Conservation (phyloP, 2,113 vertebrate species). For the Gymnobelideus leadbeateri region DNA sequence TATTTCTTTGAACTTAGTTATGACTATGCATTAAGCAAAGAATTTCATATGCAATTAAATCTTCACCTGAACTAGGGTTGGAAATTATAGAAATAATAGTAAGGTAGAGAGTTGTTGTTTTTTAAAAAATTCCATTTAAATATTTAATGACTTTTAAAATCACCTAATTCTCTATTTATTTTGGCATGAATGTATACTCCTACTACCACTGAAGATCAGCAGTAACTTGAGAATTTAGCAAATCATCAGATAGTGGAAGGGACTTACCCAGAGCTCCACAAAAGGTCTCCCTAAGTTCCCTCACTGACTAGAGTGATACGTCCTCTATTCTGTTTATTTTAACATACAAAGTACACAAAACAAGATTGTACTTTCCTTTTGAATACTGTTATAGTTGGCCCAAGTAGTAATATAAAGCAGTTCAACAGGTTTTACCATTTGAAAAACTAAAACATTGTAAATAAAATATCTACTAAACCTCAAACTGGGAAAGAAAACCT, state of each 20-base stretch:
- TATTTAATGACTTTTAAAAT: constrained; percentile 46
- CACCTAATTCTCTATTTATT: not conserved
- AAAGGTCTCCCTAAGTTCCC: not conserved
- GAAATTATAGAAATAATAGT: constrained; percentile 35
- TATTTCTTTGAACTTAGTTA: constrained; percentile 44
- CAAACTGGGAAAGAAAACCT: constrained; percentile 56
- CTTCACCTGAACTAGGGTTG: constrained; percentile 22
- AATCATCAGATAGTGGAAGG: not conserved
- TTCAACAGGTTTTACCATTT: constrained; percentile 65
- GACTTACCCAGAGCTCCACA: not conserved
- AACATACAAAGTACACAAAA: constrained; percentile 57
- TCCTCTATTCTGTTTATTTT: constrained; percentile 11
- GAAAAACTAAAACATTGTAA: constrained; percentile 53
- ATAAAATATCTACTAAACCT: constrained; percentile 67
- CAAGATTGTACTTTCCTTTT: constrained; percentile 44
- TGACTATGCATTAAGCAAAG: constrained; percentile 12
- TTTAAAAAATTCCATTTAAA: constrained; percentile 55
- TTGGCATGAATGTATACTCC: not conserved
- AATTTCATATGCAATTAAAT: constrained; percentile 21
- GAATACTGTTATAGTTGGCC: constrained; percentile 59
- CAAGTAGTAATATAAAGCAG: constrained; percentile 61
- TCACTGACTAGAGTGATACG: not conserved
- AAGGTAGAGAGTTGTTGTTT: constrained; percentile 32
- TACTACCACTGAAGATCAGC: not conserved
- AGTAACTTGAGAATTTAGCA: not conserved